Percentiles rank a stretch among this genome's conserved stretches.
Evolutionary conservation across 2,888 invertebrate genomes (phyloP).

Genomic region (Cheilosia variabilis): DNA sequence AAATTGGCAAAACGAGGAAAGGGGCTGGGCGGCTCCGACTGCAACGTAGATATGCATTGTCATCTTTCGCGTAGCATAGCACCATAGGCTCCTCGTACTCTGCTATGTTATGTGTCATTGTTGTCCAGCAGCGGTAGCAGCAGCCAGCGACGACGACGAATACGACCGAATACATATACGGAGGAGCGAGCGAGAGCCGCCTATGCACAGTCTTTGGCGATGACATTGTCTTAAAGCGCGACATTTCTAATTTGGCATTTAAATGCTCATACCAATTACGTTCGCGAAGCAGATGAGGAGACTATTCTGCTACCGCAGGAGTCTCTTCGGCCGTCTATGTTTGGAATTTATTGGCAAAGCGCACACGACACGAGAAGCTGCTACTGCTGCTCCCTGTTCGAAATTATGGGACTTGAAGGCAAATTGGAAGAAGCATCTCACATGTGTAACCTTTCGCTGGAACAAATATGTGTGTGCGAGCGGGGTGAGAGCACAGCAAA

Average conservation of each 20-base stretch:
- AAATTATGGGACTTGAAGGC: constrained; percentile 74
- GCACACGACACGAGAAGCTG: constrained; percentile 60
- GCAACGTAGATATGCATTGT: constrained; percentile 61
- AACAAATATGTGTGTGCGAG: constrained; percentile 63
- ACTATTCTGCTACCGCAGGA: constrained; percentile 59
- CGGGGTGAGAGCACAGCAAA: constrained; percentile 1
- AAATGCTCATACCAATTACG: constrained; percentile 77
- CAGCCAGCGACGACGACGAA: constrained; percentile 9
- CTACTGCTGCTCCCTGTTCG: constrained; percentile 43
- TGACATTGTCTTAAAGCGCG: constrained; percentile 78
- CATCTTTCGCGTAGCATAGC: constrained; percentile 59
- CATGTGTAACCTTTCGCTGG: constrained; percentile 74
- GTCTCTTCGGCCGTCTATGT: constrained; percentile 55
- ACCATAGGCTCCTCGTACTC: constrained; percentile 7
- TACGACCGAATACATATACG: constrained; percentile 13
- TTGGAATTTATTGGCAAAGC: constrained; percentile 71
- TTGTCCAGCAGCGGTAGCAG: constrained; percentile 52
- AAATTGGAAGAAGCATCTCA: constrained; percentile 75
- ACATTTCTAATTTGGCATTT: constrained; percentile 79
- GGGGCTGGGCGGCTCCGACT: background rate
- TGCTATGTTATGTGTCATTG: constrained; percentile 73
- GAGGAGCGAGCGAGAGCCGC: constrained; percentile 19
- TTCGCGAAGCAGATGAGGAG: constrained; percentile 68
- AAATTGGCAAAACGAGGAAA: constrained; percentile 73
- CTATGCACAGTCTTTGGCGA: constrained; percentile 68